phyloP scores from a whole-genome alignment of 2,888 invertebrate species.

The Pterostichus niger region DNA sequence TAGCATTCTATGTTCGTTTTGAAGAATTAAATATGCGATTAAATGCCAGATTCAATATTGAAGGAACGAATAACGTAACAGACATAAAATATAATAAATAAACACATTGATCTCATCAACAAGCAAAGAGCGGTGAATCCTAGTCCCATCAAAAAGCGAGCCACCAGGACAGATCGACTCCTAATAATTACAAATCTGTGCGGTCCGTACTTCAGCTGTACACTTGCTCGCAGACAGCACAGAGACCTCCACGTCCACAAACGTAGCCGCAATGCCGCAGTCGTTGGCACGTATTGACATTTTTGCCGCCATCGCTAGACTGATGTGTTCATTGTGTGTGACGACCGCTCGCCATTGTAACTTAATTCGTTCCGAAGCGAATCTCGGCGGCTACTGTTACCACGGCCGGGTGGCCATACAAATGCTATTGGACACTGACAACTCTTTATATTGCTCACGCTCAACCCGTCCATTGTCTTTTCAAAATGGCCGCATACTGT shows the following conservation, averaged over 20 bases:
- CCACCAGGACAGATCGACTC: neutral
- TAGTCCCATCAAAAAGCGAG: neutral
- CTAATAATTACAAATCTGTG: conserved; percentile 15
- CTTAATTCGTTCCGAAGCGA: conserved; percentile 61
- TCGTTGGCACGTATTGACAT: conserved; percentile 5
- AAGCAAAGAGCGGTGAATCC: no score
- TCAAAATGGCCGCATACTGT: conserved; percentile 56
- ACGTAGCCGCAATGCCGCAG: neutral
- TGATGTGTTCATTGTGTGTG: conserved; percentile 65
- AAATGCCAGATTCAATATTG: no score
- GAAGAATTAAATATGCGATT: no score
- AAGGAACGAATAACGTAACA: no score
- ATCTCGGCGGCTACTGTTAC: neutral
- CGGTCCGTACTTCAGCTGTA: conserved; percentile 1
- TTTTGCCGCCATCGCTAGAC: conserved; percentile 10
- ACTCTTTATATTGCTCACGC: conserved; percentile 66
- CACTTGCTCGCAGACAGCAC: neutral
- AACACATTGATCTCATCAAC: no score
- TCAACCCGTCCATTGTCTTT: conserved; percentile 56
- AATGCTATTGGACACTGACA: conserved; percentile 62
- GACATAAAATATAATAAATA: no score
- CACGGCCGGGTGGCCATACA: conserved; percentile 49
- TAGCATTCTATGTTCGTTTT: no score
- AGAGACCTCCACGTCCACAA: neutral
- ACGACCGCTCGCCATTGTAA: conserved; percentile 60